Percentiles rank a stretch among this genome's conserved stretches.
phyloP scores from a whole-genome alignment of 2,113 vertebrate species.

The Cynopterus brachyotis region DNA sequence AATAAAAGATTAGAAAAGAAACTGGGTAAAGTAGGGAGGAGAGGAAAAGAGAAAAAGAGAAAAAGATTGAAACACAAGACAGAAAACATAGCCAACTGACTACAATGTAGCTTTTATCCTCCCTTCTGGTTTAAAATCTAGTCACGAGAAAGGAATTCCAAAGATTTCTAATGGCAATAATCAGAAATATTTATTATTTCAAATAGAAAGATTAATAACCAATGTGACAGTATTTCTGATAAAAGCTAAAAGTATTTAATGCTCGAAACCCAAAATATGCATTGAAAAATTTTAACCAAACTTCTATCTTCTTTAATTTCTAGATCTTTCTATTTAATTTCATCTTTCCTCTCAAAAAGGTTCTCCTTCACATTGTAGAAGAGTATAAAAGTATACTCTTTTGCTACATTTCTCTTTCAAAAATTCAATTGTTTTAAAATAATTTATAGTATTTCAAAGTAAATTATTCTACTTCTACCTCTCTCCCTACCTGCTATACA shows the following conservation, averaged over 20 bases:
- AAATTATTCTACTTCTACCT: background rate
- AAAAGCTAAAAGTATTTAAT: background rate
- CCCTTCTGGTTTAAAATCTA: slow-evolving; percentile 72
- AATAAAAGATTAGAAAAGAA: background rate
- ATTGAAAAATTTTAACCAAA: background rate
- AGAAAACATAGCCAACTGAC: slow-evolving; percentile 72
- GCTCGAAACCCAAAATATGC: background rate
- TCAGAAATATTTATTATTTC: slow-evolving; percentile 72
- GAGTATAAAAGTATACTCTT: background rate
- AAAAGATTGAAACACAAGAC: background rate
- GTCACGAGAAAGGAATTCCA: slow-evolving; percentile 79
- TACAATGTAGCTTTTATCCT: slow-evolving; percentile 77
- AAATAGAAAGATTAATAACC: slow-evolving; percentile 69
- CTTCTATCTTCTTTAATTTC: background rate
- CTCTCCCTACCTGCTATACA: slow-evolving; percentile 7
- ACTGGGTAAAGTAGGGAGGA: background rate
- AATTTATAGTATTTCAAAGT: background rate
- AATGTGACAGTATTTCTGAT: background rate
- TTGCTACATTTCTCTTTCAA: background rate
- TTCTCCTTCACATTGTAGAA: background rate
- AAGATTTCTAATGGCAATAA: slow-evolving; percentile 75
- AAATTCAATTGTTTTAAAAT: background rate
- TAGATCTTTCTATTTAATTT: background rate
- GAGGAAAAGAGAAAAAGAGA: background rate
- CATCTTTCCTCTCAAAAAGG: background rate